Evolutionary conservation across 2,888 invertebrate species (phyloP), one percentile per base, ranked within the genome.

Genomic region (Pycnomerus fuliginosus): DNA sequence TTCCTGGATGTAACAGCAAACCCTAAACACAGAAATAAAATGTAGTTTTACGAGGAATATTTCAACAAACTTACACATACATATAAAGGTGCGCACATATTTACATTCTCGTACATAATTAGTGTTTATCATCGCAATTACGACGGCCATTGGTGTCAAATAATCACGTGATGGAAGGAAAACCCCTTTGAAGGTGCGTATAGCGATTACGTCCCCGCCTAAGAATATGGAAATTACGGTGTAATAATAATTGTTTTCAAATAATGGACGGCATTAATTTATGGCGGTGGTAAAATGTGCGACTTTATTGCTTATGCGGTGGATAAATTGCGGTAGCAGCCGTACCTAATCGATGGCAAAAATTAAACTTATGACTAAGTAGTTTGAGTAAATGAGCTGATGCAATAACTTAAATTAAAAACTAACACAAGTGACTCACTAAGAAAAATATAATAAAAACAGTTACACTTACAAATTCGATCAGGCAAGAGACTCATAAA

Each of bases 61-160:
- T n/a, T n/a, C n/a, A n/a, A n/a, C n/a, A n/a, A n/a, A n/a, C n/a
- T n/a, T n/a, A n/a, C n/a, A n/a, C n/a, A n/a, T n/a, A n/a, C n/a
- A n/a, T n/a, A n/a, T n/a, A n/a, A n/a, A n/a, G n/a, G n/a, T n/a
- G n/a, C n/a, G n/a, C 64, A 67, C 61, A 61, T 65, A 68, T 68
- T 70, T 68, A 67, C 60, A 61, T 61, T 62, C 67, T 65, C 66
- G 65, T 60, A 64, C 63, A 63, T 69, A 70, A 70, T 70, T 70
- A 69, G 66, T 62, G 67, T 69, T 68, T 69, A 69, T 69, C 65
- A 65, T 64, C 64, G 68, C 68, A 68, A 69, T 70, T 69, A 68
- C 60, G 52, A 45, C 55, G 56, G 63, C 60, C 61, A 64, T 65
- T 65, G 62, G 60, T 65, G 64, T 64, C 64, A 61, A 57, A 58